phyloP scores from a whole-genome alignment of 2,113 vertebrate species.

The Podarcis muralis region DNA sequence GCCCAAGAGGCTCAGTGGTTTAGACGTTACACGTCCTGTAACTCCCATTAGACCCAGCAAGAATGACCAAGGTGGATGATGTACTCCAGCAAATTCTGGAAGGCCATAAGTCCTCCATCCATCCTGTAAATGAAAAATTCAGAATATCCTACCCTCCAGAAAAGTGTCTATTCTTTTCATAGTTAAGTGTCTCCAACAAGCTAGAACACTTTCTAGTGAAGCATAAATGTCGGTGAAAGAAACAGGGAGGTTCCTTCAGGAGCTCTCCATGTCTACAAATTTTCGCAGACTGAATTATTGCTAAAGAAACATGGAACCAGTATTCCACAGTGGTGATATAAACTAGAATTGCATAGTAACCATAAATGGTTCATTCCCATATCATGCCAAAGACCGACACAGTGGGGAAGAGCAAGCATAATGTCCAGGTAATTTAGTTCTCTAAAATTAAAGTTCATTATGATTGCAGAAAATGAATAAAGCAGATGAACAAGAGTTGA shows the following conservation, averaged over 20 bases:
- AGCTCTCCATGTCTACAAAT: not conserved
- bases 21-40: too few species aligned
- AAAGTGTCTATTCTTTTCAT: not conserved
- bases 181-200: not conserved
- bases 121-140: not conserved
- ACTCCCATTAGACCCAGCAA: too few species aligned
- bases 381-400: not conserved
- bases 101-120: too few species aligned
- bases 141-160: not conserved
- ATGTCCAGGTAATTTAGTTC: not conserved
- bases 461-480: not conserved
- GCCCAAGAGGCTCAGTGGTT: too few species aligned
- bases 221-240: not conserved
- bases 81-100: too few species aligned
- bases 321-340: not conserved
- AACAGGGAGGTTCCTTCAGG: not conserved
- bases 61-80: too few species aligned
- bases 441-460: not conserved
- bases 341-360: not conserved
- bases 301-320: not conserved
- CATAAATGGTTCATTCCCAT: not conserved
- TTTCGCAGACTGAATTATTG: not conserved
- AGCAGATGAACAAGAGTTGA: not conserved
- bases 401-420: not conserved
- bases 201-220: not conserved